Base-by-base conservation (phyloP, 2,888 invertebrate genomes). In the Cremastobaeus sp. region DNA sequence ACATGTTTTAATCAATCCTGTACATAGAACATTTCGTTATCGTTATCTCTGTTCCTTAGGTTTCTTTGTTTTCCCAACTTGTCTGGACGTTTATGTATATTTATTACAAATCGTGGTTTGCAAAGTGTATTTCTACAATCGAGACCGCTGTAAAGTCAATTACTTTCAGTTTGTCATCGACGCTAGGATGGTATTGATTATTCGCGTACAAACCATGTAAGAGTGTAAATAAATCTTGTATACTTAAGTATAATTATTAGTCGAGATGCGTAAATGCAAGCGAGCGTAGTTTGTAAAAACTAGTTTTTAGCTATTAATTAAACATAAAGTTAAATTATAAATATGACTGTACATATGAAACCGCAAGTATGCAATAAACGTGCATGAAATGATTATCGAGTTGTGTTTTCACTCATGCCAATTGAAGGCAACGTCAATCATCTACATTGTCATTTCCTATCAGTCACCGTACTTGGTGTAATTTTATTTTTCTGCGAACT, bases 211-310 rank as follows among this genome's bases (percentile, higher is more conserved):
- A 43, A 37, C 39, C 55, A 15, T 45, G 52, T 47, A 52, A 52
- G 50, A 59, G 57, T 68, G 68, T 68, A 66, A 59, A 68, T 68
- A 66, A 4, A 18, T 20, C 11, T 47, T 21, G 34, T 30, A 45
- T 30, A 48, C 28, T 50, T 28, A 12, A 54, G 45, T 66, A 39
- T 60, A 60, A 69, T 60, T 54, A 57, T 55, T 45, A 20, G 3
- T 28, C 35, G 32, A 30, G 32, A 39, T 20, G 25, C 41, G 11
- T 55, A 35, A 30, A 43, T 17, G 37, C 39, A 55, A 43, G 34
- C 11, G 8, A 20, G 35, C 20, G n/a, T 59, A 68, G 59, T 52
- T 25, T 59, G 59, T 68, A 70, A 64, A 62, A 60, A 47, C n/a
- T n/a, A n/a, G n/a, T n/a, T n/a, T n/a, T n/a, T n/a, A n/a, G n/a